Evolutionary conservation across 2,888 invertebrate genomes (phyloP).

Genomic region (Tholera decimalis): DNA sequence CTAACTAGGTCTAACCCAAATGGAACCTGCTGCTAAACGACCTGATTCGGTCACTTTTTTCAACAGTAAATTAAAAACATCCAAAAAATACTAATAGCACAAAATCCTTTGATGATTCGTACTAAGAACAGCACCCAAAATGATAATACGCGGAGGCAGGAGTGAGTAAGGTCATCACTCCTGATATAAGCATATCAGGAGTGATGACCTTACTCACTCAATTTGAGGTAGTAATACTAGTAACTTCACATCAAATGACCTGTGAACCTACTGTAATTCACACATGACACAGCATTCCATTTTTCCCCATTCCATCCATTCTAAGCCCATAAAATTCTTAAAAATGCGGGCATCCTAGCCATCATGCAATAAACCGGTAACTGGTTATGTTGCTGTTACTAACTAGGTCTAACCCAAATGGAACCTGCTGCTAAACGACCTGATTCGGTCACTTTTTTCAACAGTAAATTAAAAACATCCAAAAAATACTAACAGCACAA

Average conservation of each 20-base stretch:
- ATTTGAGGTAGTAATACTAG: too few relatives aligned
- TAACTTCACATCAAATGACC: too few relatives aligned
- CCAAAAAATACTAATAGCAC: conserved; percentile 82
- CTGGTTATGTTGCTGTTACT: too few relatives aligned
- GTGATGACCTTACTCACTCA: too few relatives aligned
- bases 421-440: not conserved
- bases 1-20: too few relatives aligned
- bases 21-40: not conserved
- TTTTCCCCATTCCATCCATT: too few relatives aligned
- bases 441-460: not conserved
- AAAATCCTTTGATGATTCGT: conserved; percentile 82
- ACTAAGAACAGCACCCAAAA: conserved; percentile 83
- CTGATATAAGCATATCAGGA: too few relatives aligned
- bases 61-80: not conserved
- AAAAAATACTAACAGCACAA: conserved; percentile 83
- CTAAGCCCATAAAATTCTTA: not conserved
- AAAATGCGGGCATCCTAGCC: not conserved
- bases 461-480: not conserved
- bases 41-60: not conserved
- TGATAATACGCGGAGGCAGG: conserved; percentile 82
- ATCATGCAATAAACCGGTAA: not conserved
- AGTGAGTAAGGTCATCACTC: conserved; percentile 80
- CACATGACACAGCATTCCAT: too few relatives aligned
- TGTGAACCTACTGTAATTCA: not conserved
- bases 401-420: too few relatives aligned